phyloP scores from a whole-genome alignment of 2,113 vertebrate species.

The Gymnogyps californianus region DNA sequence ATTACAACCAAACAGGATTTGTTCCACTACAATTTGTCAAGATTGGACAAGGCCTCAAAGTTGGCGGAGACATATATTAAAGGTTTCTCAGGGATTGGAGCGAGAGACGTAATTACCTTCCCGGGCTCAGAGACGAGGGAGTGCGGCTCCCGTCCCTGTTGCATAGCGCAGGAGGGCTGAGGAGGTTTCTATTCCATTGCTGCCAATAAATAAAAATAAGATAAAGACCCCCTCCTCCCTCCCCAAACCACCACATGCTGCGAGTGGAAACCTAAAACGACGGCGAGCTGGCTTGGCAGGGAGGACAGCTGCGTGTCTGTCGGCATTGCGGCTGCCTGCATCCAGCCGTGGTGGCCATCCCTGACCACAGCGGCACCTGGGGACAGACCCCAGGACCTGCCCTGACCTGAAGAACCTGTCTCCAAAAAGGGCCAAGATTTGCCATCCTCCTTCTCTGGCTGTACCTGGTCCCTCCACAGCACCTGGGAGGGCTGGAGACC shows the following conservation, averaged over 20 bases:
- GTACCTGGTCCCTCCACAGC: not conserved
- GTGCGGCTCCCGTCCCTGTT: not conserved
- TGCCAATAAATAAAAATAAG: not conserved
- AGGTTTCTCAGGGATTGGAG: slow-evolving; percentile 40
- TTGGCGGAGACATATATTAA: slow-evolving; percentile 17
- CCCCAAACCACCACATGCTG: not conserved
- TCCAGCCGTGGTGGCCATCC: rapidly evolving
- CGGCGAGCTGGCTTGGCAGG: rapidly evolving
- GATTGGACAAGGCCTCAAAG: slow-evolving; percentile 51
- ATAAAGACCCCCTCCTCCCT: not conserved
- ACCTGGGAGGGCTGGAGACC: not conserved
- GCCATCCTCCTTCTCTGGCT: not conserved
- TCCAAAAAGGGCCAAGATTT: rapidly evolving
- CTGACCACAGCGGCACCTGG: rapidly evolving
- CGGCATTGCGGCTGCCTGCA: rapidly evolving
- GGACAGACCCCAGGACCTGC: not conserved
- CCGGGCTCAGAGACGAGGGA: not conserved
- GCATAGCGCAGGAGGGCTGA: not conserved
- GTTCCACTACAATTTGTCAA: slow-evolving; percentile 59
- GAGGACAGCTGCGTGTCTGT: not conserved
- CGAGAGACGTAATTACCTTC: slow-evolving; percentile 28
- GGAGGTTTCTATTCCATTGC: not conserved
- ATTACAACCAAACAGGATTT: slow-evolving; percentile 66
- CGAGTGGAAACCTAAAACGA: not conserved
- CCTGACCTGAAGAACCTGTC: not conserved